phyloP scores from a whole-genome alignment of 2,113 vertebrate species.

The Xerus inauris region DNA sequence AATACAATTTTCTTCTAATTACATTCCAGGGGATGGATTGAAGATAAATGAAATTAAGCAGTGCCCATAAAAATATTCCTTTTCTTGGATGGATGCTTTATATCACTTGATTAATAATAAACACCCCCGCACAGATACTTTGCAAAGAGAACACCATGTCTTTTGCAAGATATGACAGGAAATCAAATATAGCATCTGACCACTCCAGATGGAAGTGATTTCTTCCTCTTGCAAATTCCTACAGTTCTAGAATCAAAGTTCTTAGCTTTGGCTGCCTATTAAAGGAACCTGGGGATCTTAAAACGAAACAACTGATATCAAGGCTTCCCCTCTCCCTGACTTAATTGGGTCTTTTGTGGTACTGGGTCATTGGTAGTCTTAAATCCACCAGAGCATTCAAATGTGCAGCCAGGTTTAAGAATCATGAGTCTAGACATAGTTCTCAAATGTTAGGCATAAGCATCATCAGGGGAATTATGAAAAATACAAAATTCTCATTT shows the following conservation, averaged over 20 bases:
- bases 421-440: background rate
- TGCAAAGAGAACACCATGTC: slow-evolving; percentile 48
- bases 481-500: background rate
- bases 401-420: background rate
- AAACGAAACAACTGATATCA: background rate
- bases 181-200: background rate
- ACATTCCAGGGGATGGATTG: background rate
- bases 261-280: background rate
- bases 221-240: background rate
- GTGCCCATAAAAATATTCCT: slow-evolving; percentile 43
- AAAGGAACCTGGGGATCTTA: background rate
- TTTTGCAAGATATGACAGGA: slow-evolving; percentile 28
- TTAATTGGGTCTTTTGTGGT: background rate
- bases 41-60: slow-evolving; percentile 50
- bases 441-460: background rate
- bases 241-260: background rate
- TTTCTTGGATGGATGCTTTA: background rate
- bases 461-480: background rate
- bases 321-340: background rate
- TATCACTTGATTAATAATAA: slow-evolving; percentile 47
- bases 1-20: slow-evolving; percentile 61
- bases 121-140: background rate
- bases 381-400: background rate
- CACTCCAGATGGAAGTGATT: background rate
- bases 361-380: background rate